Evolutionary conservation across 2,888 invertebrate species (phyloP), one percentile per base, ranked within the genome.

Genomic region (Pachymerium ferrugineum): DNA sequence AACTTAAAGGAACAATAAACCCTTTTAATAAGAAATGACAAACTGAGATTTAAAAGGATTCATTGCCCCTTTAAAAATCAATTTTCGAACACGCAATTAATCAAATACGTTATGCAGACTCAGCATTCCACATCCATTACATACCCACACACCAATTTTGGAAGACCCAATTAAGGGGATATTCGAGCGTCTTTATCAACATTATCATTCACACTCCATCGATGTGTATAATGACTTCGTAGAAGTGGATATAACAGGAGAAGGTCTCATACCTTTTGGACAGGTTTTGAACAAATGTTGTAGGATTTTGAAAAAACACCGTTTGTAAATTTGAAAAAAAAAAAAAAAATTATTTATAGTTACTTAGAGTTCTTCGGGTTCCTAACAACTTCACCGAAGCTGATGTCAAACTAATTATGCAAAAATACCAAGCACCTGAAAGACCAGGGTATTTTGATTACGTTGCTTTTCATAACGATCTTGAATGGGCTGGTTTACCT

Each of bases 361-460:
- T 73, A 14, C 35, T 73, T 1, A 29, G 73, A 33, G 14, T 19
- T 33, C 31, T 73, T 16, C 67, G 62, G 3, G 73, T 42, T 1
- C 73, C 73, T 12, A 31, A 29, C n/a, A 31, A 33, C n/a, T 73
- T 73, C 73, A 73, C 67, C 19, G 73, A 73, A 35, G 30, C 31
- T 1, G 42, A 73, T 30, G 68, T 73, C 33, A 73, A 73, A 16
- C 31, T 73, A 8, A 30, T 73, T n/a, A 67, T 73, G 68, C 73
- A 73, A 4, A 73, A 73, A 22, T 73, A 67, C 19, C 73, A 73
- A 33, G 73, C 73, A 22, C 73, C 73, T 10, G 73, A 73, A 22
- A 73, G 33, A 25, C 68, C 38, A 10, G 73, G 73, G 5, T 73
- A 73, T 73, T 73, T 73, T 31, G 73, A 73, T 25, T 73, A 73